Evolutionary conservation across 2,113 vertebrate species (phyloP), one percentile per base, ranked within the genome.

Genomic region (Lophochroa leadbeateri): DNA sequence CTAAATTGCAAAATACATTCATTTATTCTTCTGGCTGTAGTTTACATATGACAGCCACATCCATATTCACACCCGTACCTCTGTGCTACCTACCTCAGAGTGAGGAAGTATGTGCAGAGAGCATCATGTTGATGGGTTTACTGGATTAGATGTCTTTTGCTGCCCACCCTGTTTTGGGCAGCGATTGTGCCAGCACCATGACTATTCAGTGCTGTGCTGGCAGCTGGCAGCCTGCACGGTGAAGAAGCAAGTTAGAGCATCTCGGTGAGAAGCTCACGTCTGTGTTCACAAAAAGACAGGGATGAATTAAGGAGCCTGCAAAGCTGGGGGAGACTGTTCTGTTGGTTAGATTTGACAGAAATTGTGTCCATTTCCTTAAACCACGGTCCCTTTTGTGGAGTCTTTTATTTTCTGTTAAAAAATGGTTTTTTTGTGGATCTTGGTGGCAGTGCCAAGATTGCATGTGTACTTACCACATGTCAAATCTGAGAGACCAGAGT

Each of bases 371-470:
- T 64, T 69, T 77, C 15, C 17, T 83, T 39, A n/a, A 83, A n/a
- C 17, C 15, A 6, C 43, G 37, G 0, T 55, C 50, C 43, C 55
- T 71, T 16, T 3, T 13, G 43, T 28, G 60, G 37, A 50, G 60
- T 19, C 29, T 71, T 75, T 47, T 47, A 5, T 80, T 24, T 83
- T 28, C 46, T 31, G 64, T 6, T 81, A 3, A 28, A 52, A 69
- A 33, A 7, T 0, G 12, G 9, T 2, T 9, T 0, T 2, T 75
- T 33, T 70, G 74, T n/a, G 64, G 74, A 1, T 69, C 21, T 46
- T 5, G 5, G 65, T 10, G 76, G 37, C 25, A 0, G 0, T 37
- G 90, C 44, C 71, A 52, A 1, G 19, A 0, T 6, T 4, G 1
- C 23, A 1, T 3, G 10, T 44, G 39, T 19, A 2, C 82, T 46